A percentile compares a stretch with the other conserved stretches of the same genome.
These are phyloP conservation scores for Todiramphus chloris DNA, from an alignment of 2,113 vertebrate species.

Conservation along the genomic window DNA sequence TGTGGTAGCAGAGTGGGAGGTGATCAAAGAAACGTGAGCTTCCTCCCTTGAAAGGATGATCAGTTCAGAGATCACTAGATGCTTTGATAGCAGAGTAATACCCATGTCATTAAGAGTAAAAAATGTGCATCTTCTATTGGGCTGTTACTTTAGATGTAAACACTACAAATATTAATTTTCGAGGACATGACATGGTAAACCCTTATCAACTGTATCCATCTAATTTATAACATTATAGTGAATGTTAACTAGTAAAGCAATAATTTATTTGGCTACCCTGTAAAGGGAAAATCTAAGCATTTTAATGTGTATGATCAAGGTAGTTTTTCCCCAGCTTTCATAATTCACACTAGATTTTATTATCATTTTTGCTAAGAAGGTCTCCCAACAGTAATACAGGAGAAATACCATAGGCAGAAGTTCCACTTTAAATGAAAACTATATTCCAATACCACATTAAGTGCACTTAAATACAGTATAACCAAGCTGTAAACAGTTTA, in stretches of 20 bases:
- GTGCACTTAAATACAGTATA: not conserved
- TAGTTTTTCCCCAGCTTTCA: not conserved
- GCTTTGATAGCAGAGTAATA: not conserved
- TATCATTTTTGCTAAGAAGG: not conserved
- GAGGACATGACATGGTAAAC: not conserved
- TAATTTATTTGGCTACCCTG: not conserved
- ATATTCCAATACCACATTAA: not conserved
- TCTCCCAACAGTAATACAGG: not conserved
- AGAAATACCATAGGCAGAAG: not conserved
- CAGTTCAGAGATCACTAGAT: not conserved
- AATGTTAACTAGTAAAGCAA: not conserved
- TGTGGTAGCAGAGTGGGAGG: not conserved
- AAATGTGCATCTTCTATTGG: not conserved
- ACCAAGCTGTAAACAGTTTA: not conserved
- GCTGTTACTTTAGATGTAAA: not conserved
- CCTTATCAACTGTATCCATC: rapidly evolving
- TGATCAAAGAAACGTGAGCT: not conserved
- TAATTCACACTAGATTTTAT: not conserved
- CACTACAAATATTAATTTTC: not conserved
- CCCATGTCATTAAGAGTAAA: not conserved
- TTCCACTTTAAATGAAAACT: not conserved
- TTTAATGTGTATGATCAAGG: not conserved
- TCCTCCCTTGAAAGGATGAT: not conserved
- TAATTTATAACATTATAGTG: not conserved
- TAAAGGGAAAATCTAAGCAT: not conserved